phyloP scores from a whole-genome alignment of 2,888 invertebrate species.

The Mimumesa dahlbomi region DNA sequence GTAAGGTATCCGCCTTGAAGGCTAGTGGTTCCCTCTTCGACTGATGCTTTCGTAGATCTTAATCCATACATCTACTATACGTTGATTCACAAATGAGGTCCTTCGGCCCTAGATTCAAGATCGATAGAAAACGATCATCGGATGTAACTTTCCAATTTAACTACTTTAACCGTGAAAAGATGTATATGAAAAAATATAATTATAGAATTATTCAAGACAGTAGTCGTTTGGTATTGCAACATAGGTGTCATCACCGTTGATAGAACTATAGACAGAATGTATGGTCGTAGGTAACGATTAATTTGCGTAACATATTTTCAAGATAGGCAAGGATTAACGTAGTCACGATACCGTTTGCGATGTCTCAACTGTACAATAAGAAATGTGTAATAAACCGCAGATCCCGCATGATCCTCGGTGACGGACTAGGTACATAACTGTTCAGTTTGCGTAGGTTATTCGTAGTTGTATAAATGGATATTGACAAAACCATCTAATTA shows the following conservation, averaged over 20 bases:
- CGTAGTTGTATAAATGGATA: conserved; percentile 33
- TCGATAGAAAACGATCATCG: too few species aligned
- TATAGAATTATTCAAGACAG: too few species aligned
- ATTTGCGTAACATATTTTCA: not conserved
- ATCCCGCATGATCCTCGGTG: not conserved
- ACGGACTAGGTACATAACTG: conserved; percentile 4
- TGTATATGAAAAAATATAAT: too few species aligned
- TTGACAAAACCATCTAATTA: conserved; percentile 62
- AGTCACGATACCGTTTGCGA: too few species aligned
- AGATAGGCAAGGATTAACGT: not conserved
- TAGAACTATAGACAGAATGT: too few species aligned
- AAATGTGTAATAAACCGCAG: not conserved
- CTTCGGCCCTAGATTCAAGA: not conserved
- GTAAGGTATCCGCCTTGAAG: conserved; percentile 59
- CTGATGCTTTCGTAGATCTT: conserved; percentile 35
- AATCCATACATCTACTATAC: conserved; percentile 31
- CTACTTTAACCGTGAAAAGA: too few species aligned
- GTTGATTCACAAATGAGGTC: not conserved
- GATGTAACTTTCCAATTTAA: not conserved
- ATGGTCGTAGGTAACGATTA: not conserved
- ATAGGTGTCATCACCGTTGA: too few species aligned
- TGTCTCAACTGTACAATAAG: not conserved
- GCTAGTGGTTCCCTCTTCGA: conserved; percentile 37
- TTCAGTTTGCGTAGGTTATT: conserved; percentile 37
- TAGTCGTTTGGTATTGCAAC: too few species aligned